phyloP scores from a whole-genome alignment of 2,113 vertebrate genomes.

The Thamnaconus septentrionalis region DNA sequence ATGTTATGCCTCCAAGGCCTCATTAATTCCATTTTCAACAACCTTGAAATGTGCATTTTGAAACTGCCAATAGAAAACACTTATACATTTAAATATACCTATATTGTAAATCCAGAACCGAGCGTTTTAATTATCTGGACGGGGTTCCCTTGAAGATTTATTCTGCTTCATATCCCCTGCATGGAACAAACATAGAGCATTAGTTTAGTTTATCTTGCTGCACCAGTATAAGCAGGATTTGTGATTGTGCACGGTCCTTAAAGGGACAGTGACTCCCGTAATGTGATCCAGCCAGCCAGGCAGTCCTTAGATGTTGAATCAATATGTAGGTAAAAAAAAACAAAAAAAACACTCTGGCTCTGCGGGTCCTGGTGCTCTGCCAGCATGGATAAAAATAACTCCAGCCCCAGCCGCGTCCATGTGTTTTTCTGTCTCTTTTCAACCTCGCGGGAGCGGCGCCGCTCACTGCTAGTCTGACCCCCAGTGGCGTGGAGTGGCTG shows the following conservation, averaged over 20 bases:
- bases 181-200: slow-evolving; percentile 10
- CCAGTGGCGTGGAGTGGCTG: slow-evolving; percentile 16
- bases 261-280: slow-evolving; percentile 36
- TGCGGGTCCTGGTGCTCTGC: slow-evolving; percentile 23
- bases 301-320: slow-evolving; percentile 58
- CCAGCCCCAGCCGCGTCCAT: slow-evolving; percentile 10
- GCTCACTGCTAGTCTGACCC: slow-evolving; percentile 9
- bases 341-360: background rate
- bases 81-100: too few relatives aligned
- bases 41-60: too few relatives aligned
- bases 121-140: too few relatives aligned
- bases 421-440: slow-evolving; percentile 1
- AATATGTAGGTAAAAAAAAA: slow-evolving; percentile 47
- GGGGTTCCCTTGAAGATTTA: background rate
- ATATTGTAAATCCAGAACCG: too few relatives aligned
- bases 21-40: background rate
- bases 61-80: too few relatives aligned
- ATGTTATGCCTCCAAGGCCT: slow-evolving; percentile 7
- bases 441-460: slow-evolving; percentile 1
- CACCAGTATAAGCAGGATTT: slow-evolving; percentile 49
- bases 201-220: slow-evolving; percentile 24
- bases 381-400: slow-evolving; percentile 41
- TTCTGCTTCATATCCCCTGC: slow-evolving; percentile 29
- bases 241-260: slow-evolving; percentile 48
- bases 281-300: slow-evolving; percentile 56